Evolutionary conservation across 2,888 invertebrate species (phyloP).

Genomic region (Ernsta delagoae): DNA sequence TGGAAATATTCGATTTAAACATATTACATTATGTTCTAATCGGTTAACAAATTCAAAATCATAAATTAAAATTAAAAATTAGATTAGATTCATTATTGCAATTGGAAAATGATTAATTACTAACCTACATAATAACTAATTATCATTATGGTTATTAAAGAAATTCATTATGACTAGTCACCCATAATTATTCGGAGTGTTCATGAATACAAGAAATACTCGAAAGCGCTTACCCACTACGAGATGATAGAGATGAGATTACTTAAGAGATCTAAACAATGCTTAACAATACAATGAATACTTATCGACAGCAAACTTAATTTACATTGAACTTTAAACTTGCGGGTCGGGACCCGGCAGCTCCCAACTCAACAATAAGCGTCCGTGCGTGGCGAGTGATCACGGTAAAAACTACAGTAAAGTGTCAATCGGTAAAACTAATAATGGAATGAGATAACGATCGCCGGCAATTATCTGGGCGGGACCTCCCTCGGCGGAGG

Average conservation of each 20-base stretch:
- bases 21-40: conserved; percentile 5
- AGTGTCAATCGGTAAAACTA: conserved; percentile 47
- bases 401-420: conserved; percentile 25
- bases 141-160: conserved; percentile 47
- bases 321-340: conserved; percentile 40
- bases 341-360: not conserved
- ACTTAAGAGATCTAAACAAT: conserved; percentile 71
- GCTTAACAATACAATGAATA: conserved; percentile 48
- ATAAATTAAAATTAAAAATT: conserved; percentile 43
- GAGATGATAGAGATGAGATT: conserved; percentile 63
- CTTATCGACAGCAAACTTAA: conserved; percentile 45
- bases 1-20: conserved; percentile 22
- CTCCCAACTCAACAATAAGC: conserved; percentile 21
- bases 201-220: conserved; percentile 53
- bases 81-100: conserved; percentile 46
- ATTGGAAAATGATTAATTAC: conserved; percentile 44
- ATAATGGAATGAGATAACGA: conserved; percentile 60
- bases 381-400: not conserved
- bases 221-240: conserved; percentile 53
- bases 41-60: conserved; percentile 21
- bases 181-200: conserved; percentile 55
- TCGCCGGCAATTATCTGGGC: conserved; percentile 71
- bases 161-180: conserved; percentile 68
- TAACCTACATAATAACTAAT: conserved; percentile 44
- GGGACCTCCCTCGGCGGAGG: conserved; percentile 69